Conservation (phyloP, 2,113 vertebrate species). For the Eublepharis macularius region DNA sequence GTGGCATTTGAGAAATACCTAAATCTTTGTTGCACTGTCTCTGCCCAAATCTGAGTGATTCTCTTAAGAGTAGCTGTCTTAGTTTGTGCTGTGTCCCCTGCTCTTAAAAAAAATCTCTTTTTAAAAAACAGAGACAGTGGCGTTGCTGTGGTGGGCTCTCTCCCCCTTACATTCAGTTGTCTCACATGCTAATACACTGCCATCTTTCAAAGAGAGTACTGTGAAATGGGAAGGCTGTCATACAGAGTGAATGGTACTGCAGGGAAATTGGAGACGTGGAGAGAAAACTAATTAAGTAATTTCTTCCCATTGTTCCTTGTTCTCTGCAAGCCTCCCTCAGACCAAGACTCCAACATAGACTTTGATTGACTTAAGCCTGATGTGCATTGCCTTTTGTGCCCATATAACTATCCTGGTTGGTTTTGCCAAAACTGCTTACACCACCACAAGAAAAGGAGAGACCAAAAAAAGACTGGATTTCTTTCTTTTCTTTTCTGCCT, state of each 20-base stretch:
- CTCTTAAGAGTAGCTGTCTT: constrained; percentile 27
- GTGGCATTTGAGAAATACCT: background rate
- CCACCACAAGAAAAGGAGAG: background rate
- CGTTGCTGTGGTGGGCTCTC: constrained; percentile 9
- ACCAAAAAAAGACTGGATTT: background rate
- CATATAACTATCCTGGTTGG: background rate
- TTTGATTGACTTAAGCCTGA: constrained; percentile 9
- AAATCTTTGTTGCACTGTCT: background rate
- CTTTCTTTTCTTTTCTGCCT: background rate
- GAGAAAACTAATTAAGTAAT: constrained; percentile 36
- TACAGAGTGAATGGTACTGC: constrained; percentile 34
- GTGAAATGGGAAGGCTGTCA: constrained; percentile 42
- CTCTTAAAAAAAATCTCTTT: background rate
- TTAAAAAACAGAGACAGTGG: background rate
- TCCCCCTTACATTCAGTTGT: constrained; percentile 16
- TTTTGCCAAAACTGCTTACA: constrained; percentile 13
- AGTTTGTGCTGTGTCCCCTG: constrained; percentile 17
- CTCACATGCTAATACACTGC: constrained; percentile 11
- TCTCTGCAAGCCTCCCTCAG: constrained; percentile 19
- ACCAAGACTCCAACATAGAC: constrained; percentile 14
- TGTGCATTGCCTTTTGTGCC: constrained; percentile 3
- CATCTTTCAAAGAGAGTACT: constrained; percentile 48
- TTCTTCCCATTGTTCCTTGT: constrained; percentile 24
- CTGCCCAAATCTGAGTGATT: constrained; percentile 9
- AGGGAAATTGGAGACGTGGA: constrained; percentile 43